These are phyloP conservation scores for Drosophila siamana DNA, from an alignment of 2,888 invertebrate genomes.

Conservation along the genomic window DNA sequence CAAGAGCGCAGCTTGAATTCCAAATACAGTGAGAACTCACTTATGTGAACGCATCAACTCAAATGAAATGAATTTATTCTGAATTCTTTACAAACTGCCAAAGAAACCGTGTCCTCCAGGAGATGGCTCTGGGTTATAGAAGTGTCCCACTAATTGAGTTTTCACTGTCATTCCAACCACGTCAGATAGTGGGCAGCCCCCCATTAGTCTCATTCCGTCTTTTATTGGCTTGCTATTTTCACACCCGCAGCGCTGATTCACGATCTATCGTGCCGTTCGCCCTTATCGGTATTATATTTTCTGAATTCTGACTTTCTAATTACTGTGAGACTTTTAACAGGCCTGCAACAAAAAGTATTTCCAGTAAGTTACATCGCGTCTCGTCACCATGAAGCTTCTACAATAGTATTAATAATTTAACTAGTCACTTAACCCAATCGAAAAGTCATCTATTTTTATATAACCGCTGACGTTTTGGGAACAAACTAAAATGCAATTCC, in stretches of 20 bases:
- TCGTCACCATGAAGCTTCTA: background rate
- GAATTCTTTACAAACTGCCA: too few relatives aligned
- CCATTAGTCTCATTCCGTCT: background rate
- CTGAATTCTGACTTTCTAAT: background rate
- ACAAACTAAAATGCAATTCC: background rate
- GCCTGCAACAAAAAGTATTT: background rate
- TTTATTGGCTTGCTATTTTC: background rate
- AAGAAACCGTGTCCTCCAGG: too few relatives aligned
- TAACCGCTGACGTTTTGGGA: background rate
- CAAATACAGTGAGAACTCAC: background rate
- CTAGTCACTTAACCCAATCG: background rate
- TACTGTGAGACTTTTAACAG: constrained; percentile 13
- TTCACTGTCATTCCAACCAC: background rate
- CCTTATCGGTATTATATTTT: constrained; percentile 19
- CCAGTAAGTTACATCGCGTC: background rate
- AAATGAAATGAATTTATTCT: too few relatives aligned
- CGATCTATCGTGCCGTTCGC: background rate
- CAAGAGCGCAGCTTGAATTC: background rate
- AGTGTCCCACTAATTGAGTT: too few relatives aligned
- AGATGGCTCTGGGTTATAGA: too few relatives aligned
- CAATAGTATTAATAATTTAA: background rate
- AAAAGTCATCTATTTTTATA: background rate
- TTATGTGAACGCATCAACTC: background rate
- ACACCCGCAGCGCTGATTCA: constrained; percentile 20
- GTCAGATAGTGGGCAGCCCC: background rate